Base-by-base conservation (phyloP, 2,797 vertebrate species). In the Odontamblyopus rebecca region DNA sequence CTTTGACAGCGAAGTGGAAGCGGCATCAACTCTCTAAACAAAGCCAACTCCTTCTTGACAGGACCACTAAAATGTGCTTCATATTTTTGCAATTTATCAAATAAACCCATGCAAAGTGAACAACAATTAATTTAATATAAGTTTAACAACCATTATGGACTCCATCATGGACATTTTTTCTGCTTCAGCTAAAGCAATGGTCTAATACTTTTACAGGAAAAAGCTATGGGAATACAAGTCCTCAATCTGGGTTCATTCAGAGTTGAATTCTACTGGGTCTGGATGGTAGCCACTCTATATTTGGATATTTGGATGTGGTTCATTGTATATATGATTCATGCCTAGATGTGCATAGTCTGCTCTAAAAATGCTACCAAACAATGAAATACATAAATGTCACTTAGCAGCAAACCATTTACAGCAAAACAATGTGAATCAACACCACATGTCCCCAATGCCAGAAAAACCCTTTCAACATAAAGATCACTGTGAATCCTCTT, bases 401-500 rank as follows among this genome's bases (percentile, higher is more conserved):
- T 69, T 29, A 29, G 64, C 62, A 51, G 23, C 68, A 18, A 70
- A n/a, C 9, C n/a, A n/a, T 2, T 63, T 63, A 38, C 30, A 48
- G 61, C 38, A 53, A 7, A 61, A 35, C 44, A 67, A 51, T 35
- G 19, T 75, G 56, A 15, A 29, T 68, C 51, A n/a, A 38, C 71
- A 16, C 27, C 19, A 51, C 32, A 51, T 69, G 66, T 35, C 38
- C 60, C 65, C 50, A 54, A 29, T 51, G 60, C 16, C 15, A 26
- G 26, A n/a, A n/a, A 29, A 77, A 72, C 70, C 32, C 67, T 70
- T 80, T 68, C 41, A 73, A 65, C 63, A 63, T 69, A 27, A 72
- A 60, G 70, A 73, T 79, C 61, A 71, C 18, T 63, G 61, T 57
- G 38, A 83, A 85, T 73, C 60, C 67, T 74, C 59, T 8, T 23